These are phyloP conservation scores for Acleris cristana DNA, from an alignment of 2,888 invertebrate genomes.

Conservation along the genomic window DNA sequence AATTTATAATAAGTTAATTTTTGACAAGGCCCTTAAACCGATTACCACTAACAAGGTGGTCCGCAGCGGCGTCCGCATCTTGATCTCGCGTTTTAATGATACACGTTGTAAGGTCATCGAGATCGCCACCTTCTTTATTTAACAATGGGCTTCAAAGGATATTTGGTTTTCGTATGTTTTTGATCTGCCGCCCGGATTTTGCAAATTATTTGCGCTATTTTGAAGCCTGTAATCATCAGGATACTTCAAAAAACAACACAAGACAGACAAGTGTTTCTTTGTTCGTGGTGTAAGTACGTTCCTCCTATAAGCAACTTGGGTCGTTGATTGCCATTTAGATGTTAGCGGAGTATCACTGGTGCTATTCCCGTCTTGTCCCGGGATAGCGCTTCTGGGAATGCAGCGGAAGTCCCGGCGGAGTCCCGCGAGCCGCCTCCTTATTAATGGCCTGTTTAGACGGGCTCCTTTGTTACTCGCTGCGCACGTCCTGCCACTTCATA, in stretches of 20 bases:
- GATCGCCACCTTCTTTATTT: conserved; percentile 58
- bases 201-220: conserved; percentile 12
- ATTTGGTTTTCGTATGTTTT: conserved; percentile 32
- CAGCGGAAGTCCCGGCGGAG: conserved; percentile 76
- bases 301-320: conserved; percentile 11
- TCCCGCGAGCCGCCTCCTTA: conserved; percentile 77
- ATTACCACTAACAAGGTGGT: conserved; percentile 80
- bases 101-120: conserved; percentile 50
- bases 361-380: conserved; percentile 80
- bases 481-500: conserved; percentile 74
- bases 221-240: not conserved
- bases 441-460: conserved; percentile 82
- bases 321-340: conserved; percentile 62
- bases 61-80: conserved; percentile 52
- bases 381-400: conserved; percentile 76
- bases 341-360: conserved; percentile 55
- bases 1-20: conserved; percentile 63
- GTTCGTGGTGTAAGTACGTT: conserved; percentile 7
- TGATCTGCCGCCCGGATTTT: conserved; percentile 36
- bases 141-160: conserved; percentile 26
- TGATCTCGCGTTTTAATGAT: conserved; percentile 52
- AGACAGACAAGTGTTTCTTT: conserved; percentile 4
- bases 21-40: conserved; percentile 73
- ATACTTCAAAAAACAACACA: not conserved
- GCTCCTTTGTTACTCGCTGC: conserved; percentile 76